phyloP scores from a whole-genome alignment of 2,888 invertebrate species.

The Ophion costatus region DNA sequence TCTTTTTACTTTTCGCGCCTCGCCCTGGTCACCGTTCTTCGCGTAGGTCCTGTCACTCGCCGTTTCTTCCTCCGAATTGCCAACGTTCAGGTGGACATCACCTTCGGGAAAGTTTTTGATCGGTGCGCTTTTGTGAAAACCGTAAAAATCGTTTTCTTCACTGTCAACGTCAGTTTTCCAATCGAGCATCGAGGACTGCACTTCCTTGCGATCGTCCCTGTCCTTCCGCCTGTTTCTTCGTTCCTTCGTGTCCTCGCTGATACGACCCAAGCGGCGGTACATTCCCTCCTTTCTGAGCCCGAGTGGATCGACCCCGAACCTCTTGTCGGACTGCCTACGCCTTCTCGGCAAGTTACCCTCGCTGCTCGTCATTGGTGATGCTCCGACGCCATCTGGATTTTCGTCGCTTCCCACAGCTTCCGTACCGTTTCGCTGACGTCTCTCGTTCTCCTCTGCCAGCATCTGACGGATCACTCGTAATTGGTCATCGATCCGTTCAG shows the following conservation, averaged over 20 bases:
- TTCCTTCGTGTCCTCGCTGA: conserved; percentile 67
- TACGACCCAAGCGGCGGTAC: conserved; percentile 12
- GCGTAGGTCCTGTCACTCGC: conserved; percentile 65
- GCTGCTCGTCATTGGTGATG: neutral
- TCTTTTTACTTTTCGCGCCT: conserved; percentile 10
- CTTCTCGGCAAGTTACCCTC: conserved; percentile 24
- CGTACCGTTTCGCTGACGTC: conserved; percentile 24
- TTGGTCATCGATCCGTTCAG: conserved; percentile 68
- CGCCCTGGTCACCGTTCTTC: conserved; percentile 50
- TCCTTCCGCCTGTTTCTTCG: conserved; percentile 56
- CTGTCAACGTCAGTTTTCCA: conserved; percentile 59
- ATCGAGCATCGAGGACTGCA: conserved; percentile 46
- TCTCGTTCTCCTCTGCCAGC: conserved; percentile 63
- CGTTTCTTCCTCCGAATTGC: conserved; percentile 53
- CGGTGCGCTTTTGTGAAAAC: conserved; percentile 69
- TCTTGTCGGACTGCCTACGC: conserved; percentile 59
- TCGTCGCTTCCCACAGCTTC: neutral
- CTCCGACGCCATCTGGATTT: neutral
- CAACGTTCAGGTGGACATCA: conserved; percentile 70
- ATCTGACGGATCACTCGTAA: conserved; percentile 66
- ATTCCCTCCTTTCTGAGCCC: conserved; percentile 58
- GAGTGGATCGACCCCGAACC: conserved; percentile 63
- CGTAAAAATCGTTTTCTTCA: conserved; percentile 74
- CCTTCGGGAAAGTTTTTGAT: conserved; percentile 70
- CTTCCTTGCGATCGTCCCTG: conserved; percentile 54